These are phyloP conservation scores for Lapara coniferarum DNA, from an alignment of 2,888 invertebrate genomes.

Conservation along the genomic window DNA sequence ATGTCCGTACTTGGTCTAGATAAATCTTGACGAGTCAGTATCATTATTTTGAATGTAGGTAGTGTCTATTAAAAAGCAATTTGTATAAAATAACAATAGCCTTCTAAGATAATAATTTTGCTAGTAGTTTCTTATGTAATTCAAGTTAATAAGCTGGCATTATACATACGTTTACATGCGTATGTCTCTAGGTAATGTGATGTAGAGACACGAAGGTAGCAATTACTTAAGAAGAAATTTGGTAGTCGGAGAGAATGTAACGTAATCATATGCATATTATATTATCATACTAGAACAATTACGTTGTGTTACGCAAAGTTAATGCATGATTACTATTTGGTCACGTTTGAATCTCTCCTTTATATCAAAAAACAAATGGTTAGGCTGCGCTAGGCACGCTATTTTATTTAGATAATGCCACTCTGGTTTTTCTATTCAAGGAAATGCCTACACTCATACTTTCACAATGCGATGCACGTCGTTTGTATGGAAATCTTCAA, in stretches of 20 bases:
- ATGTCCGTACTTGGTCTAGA: not conserved
- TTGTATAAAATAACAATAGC: constrained; percentile 48
- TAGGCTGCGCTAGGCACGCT: constrained; percentile 35
- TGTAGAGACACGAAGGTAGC: not conserved
- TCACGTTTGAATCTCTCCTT: not conserved
- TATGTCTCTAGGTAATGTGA: not conserved
- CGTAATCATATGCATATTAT: not conserved
- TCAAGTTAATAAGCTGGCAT: not conserved
- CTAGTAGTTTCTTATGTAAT: not conserved
- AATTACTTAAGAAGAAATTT: constrained; percentile 1
- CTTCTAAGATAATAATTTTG: constrained; percentile 4
- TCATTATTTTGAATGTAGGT: not conserved
- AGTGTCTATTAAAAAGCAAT: constrained; percentile 63
- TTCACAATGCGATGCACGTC: constrained; percentile 48
- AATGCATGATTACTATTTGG: constrained; percentile 37
- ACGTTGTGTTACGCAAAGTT: constrained; percentile 16
- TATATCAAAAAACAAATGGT: constrained; percentile 1
- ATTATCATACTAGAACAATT: not conserved
- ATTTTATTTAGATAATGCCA: constrained; percentile 55
- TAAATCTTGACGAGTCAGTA: not conserved
- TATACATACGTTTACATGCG: not conserved
- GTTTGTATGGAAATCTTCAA: not conserved
- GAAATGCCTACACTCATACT: constrained; percentile 57
- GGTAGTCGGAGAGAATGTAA: not conserved
- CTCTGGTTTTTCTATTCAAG: constrained; percentile 53